A percentile compares a stretch with the other conserved stretches of the same genome.
phyloP scores from a whole-genome alignment of 2,888 invertebrate genomes.

The Drosophila meridionalis region DNA sequence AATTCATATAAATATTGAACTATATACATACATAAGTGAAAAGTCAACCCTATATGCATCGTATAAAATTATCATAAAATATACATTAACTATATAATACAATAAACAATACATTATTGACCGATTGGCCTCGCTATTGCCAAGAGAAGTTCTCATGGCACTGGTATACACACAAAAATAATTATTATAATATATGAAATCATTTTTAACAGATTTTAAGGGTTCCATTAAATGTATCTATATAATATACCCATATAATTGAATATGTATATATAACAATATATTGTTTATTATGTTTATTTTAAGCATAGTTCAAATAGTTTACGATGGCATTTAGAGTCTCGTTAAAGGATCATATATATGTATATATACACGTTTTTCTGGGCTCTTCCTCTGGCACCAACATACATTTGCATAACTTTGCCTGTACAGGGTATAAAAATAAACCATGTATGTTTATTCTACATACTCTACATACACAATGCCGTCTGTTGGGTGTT shows the following conservation, averaged over 20 bases:
- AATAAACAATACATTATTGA: too few species aligned
- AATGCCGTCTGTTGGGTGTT: conserved; percentile 13
- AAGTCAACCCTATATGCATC: too few species aligned
- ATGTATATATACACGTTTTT: neutral
- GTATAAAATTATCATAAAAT: too few species aligned
- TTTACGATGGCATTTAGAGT: too few species aligned
- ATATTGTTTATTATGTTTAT: neutral
- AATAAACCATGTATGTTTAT: conserved; percentile 12
- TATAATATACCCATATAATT: too few species aligned
- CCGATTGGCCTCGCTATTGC: too few species aligned
- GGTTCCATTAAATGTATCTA: neutral
- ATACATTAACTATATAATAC: too few species aligned
- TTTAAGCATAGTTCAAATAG: too few species aligned
- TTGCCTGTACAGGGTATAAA: conserved; percentile 12
- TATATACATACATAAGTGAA: too few species aligned
- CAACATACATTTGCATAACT: conserved; percentile 17
- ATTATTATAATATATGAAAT: neutral
- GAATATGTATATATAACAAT: neutral
- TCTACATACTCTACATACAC: conserved; percentile 7
- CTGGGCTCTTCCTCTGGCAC: conserved; percentile 1
- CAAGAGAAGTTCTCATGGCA: too few species aligned
- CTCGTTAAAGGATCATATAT: neutral
- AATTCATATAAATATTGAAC: too few species aligned
- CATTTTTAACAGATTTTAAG: neutral
- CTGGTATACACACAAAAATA: too few species aligned